These are phyloP conservation scores for Acyrthosiphon pisum DNA, from an alignment of 1,140 invertebrate genomes.

Conservation along the genomic window DNA sequence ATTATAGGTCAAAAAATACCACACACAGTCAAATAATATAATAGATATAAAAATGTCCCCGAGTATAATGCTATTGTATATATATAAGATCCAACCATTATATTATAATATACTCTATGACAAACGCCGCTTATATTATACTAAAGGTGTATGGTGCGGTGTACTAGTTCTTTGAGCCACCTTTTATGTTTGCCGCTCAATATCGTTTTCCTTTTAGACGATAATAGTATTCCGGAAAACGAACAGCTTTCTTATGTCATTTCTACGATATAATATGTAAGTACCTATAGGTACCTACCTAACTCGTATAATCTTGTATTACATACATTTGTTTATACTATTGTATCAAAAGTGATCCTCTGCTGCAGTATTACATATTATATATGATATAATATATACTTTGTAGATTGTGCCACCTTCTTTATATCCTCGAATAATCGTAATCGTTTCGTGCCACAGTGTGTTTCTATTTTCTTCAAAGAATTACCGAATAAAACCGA, in stretches of 20 bases:
- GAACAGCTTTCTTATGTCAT: background rate
- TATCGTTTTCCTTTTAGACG: background rate
- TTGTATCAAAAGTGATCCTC: background rate
- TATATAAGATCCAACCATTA: conserved; percentile 6
- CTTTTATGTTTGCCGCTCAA: conserved; percentile 1
- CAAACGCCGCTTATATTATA: background rate
- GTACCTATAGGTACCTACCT: background rate
- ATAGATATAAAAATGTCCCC: background rate
- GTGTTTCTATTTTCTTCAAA: background rate
- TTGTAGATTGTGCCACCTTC: background rate
- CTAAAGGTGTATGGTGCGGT: background rate
- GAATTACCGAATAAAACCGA: background rate
- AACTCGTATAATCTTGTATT: background rate
- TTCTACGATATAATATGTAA: background rate
- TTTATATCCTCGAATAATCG: background rate
- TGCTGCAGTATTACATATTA: background rate
- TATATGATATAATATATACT: background rate
- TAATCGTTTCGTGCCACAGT: background rate
- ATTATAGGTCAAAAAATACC: background rate
- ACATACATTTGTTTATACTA: background rate
- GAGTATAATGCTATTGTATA: background rate
- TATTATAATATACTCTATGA: background rate
- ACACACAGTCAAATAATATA: background rate
- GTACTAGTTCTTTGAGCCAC: background rate
- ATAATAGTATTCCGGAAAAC: conserved; percentile 6